Evolutionary conservation across 1,140 invertebrate genomes (phyloP), one percentile per base, ranked within the genome.

Genomic region (Nilaparvata lugens): DNA sequence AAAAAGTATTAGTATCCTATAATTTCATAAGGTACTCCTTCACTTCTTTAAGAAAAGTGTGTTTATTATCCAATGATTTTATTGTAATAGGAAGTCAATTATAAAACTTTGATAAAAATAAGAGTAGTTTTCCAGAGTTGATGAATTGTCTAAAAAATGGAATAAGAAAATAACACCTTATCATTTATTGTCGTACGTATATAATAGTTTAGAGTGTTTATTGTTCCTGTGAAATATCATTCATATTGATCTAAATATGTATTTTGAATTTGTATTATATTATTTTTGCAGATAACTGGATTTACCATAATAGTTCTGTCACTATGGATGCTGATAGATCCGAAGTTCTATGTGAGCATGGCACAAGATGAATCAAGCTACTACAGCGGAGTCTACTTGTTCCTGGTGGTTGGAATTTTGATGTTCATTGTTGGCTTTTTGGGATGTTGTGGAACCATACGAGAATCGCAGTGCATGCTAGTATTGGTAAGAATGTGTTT

Each of bases 381-480:
- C 67, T 80, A 83, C 65, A 81, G 81, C 67, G 82, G 88, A 62
- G 73, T 88, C 56, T 86, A 88, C 73, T 81, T 93, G 53, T 76
- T 94, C 60, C 79, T 97, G 61, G 83, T 81, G 5, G 79, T 87
- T 56, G 93, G 93, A 3, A 73, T 82, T 40, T 70, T 96, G 35
- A 86, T 96, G 69, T 83, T 94, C 63, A 70, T 91, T 43, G 84
- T 95, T 21, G 88, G 91, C 0, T 89, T 96, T 74, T 81, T 95
- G 28, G 95, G 94, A 56, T 96, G 93, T 71, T 93, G 89, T 72
- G 93, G 94, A 23, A 89, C 92, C 11, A 83, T 89, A 55, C 83
- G 84, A 64, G 91, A 95, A 74, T 93, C 86, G 61, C 88, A 88
- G 67, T 92, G 89, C 73, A 83, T 95, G 79, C 80, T 98, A 9